Conservation (phyloP, 1,140 invertebrate species). For the Kradibia gibbosae region DNA sequence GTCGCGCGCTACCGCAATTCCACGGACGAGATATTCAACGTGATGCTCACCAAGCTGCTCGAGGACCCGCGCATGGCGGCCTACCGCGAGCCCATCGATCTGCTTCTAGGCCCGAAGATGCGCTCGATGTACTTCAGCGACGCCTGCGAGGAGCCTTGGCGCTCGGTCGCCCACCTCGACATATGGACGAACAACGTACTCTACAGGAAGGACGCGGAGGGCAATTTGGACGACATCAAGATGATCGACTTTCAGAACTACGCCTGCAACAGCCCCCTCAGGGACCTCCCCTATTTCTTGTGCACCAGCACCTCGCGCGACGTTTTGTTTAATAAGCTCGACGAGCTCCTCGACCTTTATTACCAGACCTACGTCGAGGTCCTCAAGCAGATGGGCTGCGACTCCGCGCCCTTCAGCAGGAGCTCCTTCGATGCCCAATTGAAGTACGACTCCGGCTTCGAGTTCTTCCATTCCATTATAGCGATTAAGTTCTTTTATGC, state of each 20-base stretch:
- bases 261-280: conserved; percentile 68
- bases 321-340: conserved; percentile 66
- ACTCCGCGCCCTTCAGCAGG: conserved; percentile 2
- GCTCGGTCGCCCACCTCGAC: conserved; percentile 71
- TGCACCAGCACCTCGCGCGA: conserved; percentile 70
- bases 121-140: not conserved
- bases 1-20: not conserved
- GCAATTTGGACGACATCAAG: conserved; percentile 66
- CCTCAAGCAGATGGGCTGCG: conserved; percentile 8
- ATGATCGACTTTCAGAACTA: conserved; percentile 75
- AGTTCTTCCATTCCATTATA: conserved; percentile 43
- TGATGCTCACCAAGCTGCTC: not conserved
- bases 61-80: conserved; percentile 9
- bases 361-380: conserved; percentile 67
- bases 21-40: not conserved
- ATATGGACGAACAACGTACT: conserved; percentile 76
- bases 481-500: conserved; percentile 46
- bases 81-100: not conserved
- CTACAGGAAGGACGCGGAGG: conserved; percentile 56
- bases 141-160: conserved; percentile 58
- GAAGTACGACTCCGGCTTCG: conserved; percentile 6
- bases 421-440: conserved; percentile 48
- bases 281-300: conserved; percentile 74
- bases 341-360: conserved; percentile 69
- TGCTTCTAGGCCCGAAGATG: not conserved